Conservation (phyloP, 2,888 invertebrate species). For the Cantharis nigra region DNA sequence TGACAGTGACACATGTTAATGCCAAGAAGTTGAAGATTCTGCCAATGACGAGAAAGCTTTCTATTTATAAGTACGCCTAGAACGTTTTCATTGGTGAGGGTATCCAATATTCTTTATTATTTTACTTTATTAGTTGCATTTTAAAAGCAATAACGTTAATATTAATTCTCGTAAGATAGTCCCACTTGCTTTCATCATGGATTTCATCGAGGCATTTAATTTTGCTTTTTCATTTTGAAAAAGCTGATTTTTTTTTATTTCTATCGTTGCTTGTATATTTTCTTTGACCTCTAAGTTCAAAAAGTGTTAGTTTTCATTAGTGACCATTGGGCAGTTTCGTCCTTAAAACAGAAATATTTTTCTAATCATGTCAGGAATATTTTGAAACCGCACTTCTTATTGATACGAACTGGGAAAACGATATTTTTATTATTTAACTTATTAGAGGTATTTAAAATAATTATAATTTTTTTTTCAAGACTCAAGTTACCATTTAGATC, state of each 20-base stretch:
- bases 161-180: conserved; percentile 1
- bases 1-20: conserved; percentile 21
- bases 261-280: too few species aligned
- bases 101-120: conserved; percentile 22
- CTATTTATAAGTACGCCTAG: conserved; percentile 30
- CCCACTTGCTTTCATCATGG: not conserved
- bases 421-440: not conserved
- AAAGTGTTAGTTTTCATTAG: not conserved
- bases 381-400: not conserved
- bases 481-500: too few species aligned
- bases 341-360: not conserved
- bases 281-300: too few species aligned
- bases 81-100: conserved; percentile 18
- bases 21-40: conserved; percentile 29
- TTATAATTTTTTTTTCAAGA: too few species aligned
- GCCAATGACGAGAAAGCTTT: conserved; percentile 23
- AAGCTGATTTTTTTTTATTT: too few species aligned
- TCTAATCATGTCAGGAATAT: not conserved
- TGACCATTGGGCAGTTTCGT: not conserved
- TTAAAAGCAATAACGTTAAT: conserved; percentile 10
- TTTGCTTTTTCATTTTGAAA: too few species aligned
- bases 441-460: not conserved
- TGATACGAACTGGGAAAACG: not conserved
- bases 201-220: not conserved
- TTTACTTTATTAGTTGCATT: conserved; percentile 21